Evolutionary conservation across 2,888 invertebrate species (phyloP), one percentile per base, ranked within the genome.

Genomic region (Blastobasis adustella): DNA sequence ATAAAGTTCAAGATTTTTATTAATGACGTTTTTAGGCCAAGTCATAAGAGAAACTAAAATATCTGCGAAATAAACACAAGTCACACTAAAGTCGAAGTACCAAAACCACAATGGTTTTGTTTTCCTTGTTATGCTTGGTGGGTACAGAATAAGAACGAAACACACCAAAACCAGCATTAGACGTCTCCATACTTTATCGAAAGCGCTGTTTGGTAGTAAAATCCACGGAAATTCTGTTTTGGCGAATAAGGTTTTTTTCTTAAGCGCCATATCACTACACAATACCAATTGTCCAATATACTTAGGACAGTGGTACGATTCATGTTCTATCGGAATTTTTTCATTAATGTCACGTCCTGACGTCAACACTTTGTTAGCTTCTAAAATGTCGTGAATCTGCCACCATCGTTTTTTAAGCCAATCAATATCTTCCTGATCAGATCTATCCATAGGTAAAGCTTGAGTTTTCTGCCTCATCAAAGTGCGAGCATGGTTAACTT

Each of bases 211-310:
- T 0, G 77, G 71, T 45, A 71, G 58, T n/a, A 85, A 63, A 57
- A 83, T 71, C 76, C 79, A 83, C 3, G 85, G 85, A 61, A 85
- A 85, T 38, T 59, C 62, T 0, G 71, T 67, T 49, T 71, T 76
- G 0, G 67, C 65, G 51, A 85, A 84, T 61, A 82, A 65, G 1
- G 82, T 76, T 50, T 74, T 69, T 3, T 64, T 73, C 49, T 70
- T 65, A 45, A 82, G 57, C 54, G 81, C 71, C 4, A 59, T 56
- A n/a, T 79, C 73, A 45, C 65, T 73, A 56, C 81, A 81, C 5
- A 85, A 63, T 3, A 82, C 83, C 46, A 85, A 60, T 56, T 82
- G 85, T 0, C 85, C 82, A 10, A 85, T 76, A 59, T 82, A 83
- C 69, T 84, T 84, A 8, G 82, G 65, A 52, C 85, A 85, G 52